Evolutionary conservation across 1,140 invertebrate genomes (phyloP).

Genomic region (Drosophila guanche): DNA sequence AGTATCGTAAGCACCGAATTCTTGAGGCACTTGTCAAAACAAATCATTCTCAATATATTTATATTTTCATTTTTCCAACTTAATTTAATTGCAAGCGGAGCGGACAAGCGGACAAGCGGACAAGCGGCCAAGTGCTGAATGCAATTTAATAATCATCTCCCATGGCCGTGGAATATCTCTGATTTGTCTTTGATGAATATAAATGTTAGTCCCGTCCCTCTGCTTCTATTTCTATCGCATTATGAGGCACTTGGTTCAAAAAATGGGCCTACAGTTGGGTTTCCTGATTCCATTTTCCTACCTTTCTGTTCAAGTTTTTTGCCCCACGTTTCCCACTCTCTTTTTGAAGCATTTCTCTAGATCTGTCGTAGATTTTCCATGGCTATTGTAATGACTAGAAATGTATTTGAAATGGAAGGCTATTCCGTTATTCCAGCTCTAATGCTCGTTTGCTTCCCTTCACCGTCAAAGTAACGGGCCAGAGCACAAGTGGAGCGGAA

Average conservation of each 20-base stretch:
- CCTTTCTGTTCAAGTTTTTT: too few relatives aligned
- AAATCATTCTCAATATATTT: conserved; percentile 46
- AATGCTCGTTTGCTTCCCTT: conserved; percentile 1
- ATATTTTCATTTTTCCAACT: conserved; percentile 13
- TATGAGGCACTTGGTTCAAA: too few relatives aligned
- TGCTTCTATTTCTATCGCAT: too few relatives aligned
- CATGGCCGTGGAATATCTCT: too few relatives aligned
- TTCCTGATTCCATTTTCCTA: too few relatives aligned
- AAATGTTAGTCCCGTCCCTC: too few relatives aligned
- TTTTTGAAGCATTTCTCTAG: not conserved
- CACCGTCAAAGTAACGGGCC: conserved; percentile 20
- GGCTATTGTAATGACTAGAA: not conserved
- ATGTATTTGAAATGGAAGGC: too few relatives aligned
- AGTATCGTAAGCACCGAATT: conserved; percentile 39
- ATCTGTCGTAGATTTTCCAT: not conserved
- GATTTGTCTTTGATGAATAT: too few relatives aligned
- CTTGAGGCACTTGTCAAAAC: conserved; percentile 54
- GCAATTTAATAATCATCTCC: conserved; percentile 14
- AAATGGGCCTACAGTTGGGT: too few relatives aligned
- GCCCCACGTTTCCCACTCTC: too few relatives aligned
- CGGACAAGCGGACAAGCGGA: not conserved
- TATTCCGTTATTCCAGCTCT: not conserved
- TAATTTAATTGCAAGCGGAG: conserved; percentile 10
- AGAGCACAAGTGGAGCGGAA: conserved; percentile 34
- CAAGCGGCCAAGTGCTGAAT: conserved; percentile 8